phyloP scores from a whole-genome alignment of 2,797 vertebrate genomes.

The Lepilemur septentrionalis region DNA sequence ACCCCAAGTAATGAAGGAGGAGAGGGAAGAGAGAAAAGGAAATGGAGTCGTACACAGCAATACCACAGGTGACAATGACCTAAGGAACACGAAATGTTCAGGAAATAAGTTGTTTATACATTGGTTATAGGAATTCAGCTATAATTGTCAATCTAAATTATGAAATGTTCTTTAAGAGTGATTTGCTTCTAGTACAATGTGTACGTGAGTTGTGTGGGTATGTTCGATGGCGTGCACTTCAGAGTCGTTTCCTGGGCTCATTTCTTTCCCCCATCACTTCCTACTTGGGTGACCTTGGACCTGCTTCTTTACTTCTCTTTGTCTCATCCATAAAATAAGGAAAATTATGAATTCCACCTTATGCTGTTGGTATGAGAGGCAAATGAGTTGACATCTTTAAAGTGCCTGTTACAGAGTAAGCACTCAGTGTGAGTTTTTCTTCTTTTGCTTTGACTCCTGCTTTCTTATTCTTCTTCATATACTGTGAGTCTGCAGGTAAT shows the following conservation, averaged over 20 bases:
- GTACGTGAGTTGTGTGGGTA: neutral
- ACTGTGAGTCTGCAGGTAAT: neutral
- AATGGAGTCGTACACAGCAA: neutral
- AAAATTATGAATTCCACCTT: neutral
- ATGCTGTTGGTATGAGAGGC: neutral
- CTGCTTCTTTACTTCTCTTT: neutral
- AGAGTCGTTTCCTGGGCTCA: neutral
- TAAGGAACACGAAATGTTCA: neutral
- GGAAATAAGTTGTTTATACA: neutral
- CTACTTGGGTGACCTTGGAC: neutral
- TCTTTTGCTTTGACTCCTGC: neutral
- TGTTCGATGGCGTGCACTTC: neutral
- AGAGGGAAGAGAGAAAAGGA: neutral
- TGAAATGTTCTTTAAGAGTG: neutral
- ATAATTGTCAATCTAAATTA: neutral
- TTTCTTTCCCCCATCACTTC: neutral
- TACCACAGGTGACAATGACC: neutral
- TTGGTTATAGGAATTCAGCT: neutral
- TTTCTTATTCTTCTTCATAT: neutral
- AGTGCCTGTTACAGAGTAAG: neutral
- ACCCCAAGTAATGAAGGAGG: neutral
- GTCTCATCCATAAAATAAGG: neutral
- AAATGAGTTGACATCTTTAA: neutral
- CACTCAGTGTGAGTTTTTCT: neutral
- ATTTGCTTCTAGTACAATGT: neutral